Percentiles rank a stretch among this genome's conserved stretches.
Conservation (phyloP, 2,797 vertebrate species). For the Tragopan temminckii region DNA sequence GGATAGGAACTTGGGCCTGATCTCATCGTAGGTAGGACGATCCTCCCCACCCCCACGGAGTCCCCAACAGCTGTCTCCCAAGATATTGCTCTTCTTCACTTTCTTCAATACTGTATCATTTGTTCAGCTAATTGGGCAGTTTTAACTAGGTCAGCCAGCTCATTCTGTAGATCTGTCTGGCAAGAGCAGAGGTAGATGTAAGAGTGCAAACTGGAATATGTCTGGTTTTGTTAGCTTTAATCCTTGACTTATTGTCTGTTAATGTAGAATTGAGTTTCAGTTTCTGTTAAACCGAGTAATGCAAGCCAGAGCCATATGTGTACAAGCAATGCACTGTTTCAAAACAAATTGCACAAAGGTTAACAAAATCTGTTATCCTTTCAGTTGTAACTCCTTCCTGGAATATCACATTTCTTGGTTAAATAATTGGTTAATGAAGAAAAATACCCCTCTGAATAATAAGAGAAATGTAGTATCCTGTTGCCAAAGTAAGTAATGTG, state of each 20-base stretch:
- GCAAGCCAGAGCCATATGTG: background rate
- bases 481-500: background rate
- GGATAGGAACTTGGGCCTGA: background rate
- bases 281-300: background rate
- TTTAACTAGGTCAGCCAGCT: slow-evolving; percentile 16
- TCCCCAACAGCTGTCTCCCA: background rate
- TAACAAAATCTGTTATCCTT: background rate
- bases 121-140: slow-evolving; percentile 16
- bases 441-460: background rate
- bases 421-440: background rate
- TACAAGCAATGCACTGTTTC: rapidly evolving
- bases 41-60: background rate
- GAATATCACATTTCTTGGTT: background rate
- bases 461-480: background rate
- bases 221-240: background rate
- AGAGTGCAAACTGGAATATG: background rate
- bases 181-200: background rate
- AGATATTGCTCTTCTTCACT: background rate
- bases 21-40: background rate
- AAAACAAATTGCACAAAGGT: background rate
- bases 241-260: background rate
- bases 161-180: background rate
- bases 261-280: background rate
- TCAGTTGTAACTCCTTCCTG: background rate
- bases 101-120: background rate